Evolutionary conservation across 2,113 vertebrate genomes (phyloP).

Genomic region (Osmerus eperlanus): DNA sequence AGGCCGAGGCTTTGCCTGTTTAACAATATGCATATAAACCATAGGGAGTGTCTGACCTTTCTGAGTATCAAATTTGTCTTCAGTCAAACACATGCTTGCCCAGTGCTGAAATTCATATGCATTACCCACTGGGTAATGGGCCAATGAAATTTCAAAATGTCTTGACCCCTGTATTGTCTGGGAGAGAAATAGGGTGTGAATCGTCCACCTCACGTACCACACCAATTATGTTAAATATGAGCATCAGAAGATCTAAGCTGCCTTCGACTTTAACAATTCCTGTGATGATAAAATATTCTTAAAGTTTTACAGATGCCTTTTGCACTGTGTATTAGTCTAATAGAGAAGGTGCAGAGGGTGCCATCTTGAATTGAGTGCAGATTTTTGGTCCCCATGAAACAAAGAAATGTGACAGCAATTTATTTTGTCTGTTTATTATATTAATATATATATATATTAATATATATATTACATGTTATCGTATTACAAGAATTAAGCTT

Average conservation of each 20-base stretch:
- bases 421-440: too few relatives aligned
- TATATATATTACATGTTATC: too few relatives aligned
- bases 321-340: too few relatives aligned
- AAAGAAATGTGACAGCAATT: constrained; percentile 8
- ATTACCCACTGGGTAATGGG: constrained; percentile 21
- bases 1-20: not conserved
- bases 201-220: not conserved
- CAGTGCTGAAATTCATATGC: constrained; percentile 20
- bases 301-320: too few relatives aligned
- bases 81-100: constrained; percentile 16
- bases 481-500: not conserved
- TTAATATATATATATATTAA: too few relatives aligned
- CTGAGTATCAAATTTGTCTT: constrained; percentile 13
- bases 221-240: not conserved
- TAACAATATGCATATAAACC: constrained; percentile 15
- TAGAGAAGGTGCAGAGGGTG: too few relatives aligned
- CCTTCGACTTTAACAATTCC: too few relatives aligned
- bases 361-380: too few relatives aligned
- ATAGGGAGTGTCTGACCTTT: constrained; percentile 19
- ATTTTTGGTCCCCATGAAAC: constrained; percentile 14
- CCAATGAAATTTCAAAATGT: constrained; percentile 21
- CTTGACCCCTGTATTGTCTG: constrained; percentile 18
- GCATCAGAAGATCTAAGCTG: not conserved
- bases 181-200: constrained; percentile 12
- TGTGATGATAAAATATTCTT: too few relatives aligned